Evolutionary conservation across 2,113 vertebrate species (phyloP).

Genomic region (Egretta garzetta): DNA sequence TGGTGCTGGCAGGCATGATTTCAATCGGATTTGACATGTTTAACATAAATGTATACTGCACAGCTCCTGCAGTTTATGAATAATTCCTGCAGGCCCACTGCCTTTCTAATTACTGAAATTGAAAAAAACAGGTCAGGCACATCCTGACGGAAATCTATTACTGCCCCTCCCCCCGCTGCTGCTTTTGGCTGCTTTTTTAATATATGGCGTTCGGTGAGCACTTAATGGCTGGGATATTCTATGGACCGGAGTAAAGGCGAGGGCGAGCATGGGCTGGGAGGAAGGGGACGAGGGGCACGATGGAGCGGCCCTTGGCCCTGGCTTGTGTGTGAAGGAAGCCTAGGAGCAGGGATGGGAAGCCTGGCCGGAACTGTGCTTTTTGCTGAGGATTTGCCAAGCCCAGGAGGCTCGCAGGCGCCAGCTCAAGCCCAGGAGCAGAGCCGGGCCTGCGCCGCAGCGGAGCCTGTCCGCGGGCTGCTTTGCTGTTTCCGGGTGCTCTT

Average conservation of each 20-base stretch:
- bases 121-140: conserved; percentile 79
- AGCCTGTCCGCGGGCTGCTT: neutral
- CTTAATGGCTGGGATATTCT: neutral
- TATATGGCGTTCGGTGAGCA: neutral
- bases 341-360: neutral
- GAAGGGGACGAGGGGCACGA: rapidly evolving
- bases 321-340: neutral
- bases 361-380: rapidly evolving
- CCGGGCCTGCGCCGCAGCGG: neutral
- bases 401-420: neutral
- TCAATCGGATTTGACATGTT: conserved; percentile 85
- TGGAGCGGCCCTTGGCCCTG: neutral
- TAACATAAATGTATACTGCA: conserved; percentile 85
- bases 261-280: neutral
- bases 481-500: too few species aligned
- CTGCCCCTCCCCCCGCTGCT: conserved; percentile 13
- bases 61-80: conserved; percentile 78
- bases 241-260: neutral
- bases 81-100: conserved; percentile 78
- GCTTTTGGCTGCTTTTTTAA: neutral
- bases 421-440: neutral
- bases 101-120: conserved; percentile 81
- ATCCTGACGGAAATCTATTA: conserved; percentile 76
- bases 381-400: neutral
- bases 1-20: conserved; percentile 79